phyloP scores from a whole-genome alignment of 2,888 invertebrate species.

The Callyntrura guangdongensis region DNA sequence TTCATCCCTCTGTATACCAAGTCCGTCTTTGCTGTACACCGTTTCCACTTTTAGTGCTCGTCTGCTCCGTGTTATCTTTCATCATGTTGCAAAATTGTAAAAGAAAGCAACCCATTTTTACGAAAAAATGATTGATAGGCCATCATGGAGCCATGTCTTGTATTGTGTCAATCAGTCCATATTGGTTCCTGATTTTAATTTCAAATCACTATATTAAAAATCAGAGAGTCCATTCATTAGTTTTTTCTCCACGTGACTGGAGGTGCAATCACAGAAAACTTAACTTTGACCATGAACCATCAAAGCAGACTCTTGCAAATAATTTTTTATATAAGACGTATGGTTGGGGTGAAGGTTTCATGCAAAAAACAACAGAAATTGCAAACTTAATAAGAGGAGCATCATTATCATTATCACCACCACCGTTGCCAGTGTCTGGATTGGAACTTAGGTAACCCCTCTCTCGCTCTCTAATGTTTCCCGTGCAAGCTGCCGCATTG shows the following conservation, averaged over 20 bases:
- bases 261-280: not conserved
- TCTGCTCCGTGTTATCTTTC: no score
- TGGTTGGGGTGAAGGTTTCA: not conserved
- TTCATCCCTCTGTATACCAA: no score
- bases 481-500: not conserved
- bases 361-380: slow-evolving; percentile 1
- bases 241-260: not conserved
- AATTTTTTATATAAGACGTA: not conserved
- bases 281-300: slow-evolving; percentile 59
- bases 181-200: not conserved
- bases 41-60: no score
- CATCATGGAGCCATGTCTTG: slow-evolving; percentile 34
- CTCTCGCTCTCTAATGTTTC: slow-evolving; percentile 45
- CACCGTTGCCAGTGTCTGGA: not conserved
- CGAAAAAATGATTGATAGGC: slow-evolving; percentile 6
- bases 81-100: no score
- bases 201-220: not conserved
- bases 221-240: not conserved
- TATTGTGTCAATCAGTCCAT: not conserved
- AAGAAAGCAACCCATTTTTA: not conserved
- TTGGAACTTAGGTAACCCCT: not conserved
- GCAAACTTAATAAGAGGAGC: not conserved
- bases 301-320: not conserved
- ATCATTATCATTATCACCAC: not conserved
- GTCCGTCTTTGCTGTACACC: no score